Conservation (phyloP, 2,888 invertebrate genomes). For the Lamproptera curius region DNA sequence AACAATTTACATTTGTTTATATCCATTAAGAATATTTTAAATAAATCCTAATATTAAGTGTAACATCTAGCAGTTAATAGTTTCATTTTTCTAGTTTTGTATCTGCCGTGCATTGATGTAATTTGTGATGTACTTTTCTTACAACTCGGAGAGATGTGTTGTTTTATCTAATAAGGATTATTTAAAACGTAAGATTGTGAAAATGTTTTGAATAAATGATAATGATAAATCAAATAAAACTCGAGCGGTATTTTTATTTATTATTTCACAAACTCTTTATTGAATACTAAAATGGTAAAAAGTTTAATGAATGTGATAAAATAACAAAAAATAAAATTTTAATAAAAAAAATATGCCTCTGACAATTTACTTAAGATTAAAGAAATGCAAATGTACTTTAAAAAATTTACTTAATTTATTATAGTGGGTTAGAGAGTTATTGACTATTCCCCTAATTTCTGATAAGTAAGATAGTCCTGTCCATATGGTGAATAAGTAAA, state of each 20-base stretch:
- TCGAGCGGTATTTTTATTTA: background rate
- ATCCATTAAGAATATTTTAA: background rate
- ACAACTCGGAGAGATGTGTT: background rate
- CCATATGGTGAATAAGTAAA: too few species aligned
- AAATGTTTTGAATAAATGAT: background rate
- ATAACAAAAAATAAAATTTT: too few species aligned
- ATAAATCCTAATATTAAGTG: background rate
- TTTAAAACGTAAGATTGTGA: background rate
- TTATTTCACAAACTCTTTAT: too few species aligned
- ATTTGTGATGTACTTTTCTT: conserved; percentile 1
- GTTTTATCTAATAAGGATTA: conserved; percentile 2
- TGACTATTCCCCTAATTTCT: too few species aligned
- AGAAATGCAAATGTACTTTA: too few species aligned
- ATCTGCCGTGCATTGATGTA: background rate
- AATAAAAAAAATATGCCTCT: too few species aligned
- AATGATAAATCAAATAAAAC: background rate
- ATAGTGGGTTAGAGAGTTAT: too few species aligned
- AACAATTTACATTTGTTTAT: background rate
- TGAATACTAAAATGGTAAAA: too few species aligned
- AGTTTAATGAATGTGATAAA: too few species aligned
- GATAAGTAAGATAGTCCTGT: too few species aligned
- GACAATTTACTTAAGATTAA: too few species aligned
- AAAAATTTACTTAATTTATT: too few species aligned
- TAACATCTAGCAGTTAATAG: background rate
- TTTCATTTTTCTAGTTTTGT: conserved; percentile 1